Percentiles rank a stretch among this genome's conserved stretches.
These are phyloP conservation scores for Pseudomyrmex dendroicus DNA, from an alignment of 1,140 invertebrate species.

Conservation along the genomic window DNA sequence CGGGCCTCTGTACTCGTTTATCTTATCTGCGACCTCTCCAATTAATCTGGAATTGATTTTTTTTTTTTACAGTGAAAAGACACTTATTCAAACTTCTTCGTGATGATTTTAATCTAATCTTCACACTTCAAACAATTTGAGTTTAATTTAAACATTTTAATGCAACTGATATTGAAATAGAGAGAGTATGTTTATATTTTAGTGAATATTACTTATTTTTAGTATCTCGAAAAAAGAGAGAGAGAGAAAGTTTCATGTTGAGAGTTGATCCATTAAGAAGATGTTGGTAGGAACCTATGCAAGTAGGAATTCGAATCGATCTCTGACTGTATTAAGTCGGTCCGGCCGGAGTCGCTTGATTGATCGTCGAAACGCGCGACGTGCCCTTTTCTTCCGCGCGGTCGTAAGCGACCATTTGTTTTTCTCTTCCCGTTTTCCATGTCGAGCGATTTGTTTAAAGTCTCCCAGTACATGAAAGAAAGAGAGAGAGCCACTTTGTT, in stretches of 20 bases:
- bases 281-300: conserved; percentile 1
- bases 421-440: conserved; percentile 70
- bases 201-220: background rate
- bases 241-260: background rate
- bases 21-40: background rate
- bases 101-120: background rate
- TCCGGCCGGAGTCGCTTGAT: conserved; percentile 72
- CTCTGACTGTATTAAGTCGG: conserved; percentile 74
- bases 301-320: conserved; percentile 72
- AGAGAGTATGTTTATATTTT: too few species aligned
- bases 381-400: conserved; percentile 49
- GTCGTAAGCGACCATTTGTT: conserved; percentile 73
- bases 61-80: background rate
- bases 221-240: background rate
- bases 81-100: background rate
- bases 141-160: background rate
- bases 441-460: conserved; percentile 74
- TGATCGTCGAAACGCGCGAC: conserved; percentile 78
- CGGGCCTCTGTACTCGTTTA: background rate
- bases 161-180: background rate
- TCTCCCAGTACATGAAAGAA: conserved; percentile 26
- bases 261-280: conserved; percentile 3
- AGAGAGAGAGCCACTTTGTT: conserved; percentile 63
- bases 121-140: background rate
- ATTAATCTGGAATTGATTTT: background rate